Evolutionary conservation across 2,888 invertebrate species (phyloP).

Genomic region (Epinotia ramella): DNA sequence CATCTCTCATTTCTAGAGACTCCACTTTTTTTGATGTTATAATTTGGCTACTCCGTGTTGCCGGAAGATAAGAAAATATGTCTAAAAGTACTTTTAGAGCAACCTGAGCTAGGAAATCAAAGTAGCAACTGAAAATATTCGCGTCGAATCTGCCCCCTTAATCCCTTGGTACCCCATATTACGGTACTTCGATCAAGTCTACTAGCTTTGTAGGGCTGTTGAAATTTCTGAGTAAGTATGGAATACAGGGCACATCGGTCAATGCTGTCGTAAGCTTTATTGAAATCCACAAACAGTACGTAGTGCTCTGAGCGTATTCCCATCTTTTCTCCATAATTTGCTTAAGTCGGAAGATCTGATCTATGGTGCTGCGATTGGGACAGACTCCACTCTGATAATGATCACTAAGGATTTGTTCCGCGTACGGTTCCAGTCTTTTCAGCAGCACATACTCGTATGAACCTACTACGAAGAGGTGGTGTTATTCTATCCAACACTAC

Average conservation of each 20-base stretch:
- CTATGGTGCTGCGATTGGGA: background rate
- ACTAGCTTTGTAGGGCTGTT: background rate
- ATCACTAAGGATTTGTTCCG: background rate
- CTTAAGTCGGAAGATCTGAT: background rate
- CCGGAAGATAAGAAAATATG: too few relatives aligned
- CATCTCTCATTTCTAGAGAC: too few relatives aligned
- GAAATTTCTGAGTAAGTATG: background rate
- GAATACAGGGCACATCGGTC: constrained; percentile 5
- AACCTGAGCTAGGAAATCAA: too few relatives aligned
- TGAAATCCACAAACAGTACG: background rate
- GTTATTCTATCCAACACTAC: too few relatives aligned
- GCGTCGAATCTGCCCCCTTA: too few relatives aligned
- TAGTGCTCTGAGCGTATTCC: too few relatives aligned
- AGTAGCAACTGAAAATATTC: too few relatives aligned
- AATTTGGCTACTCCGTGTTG: too few relatives aligned
- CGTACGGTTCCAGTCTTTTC: background rate
- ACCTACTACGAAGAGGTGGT: background rate
- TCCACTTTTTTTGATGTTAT: too few relatives aligned
- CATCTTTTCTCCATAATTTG: too few relatives aligned
- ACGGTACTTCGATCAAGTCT: background rate
- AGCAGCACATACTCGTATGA: background rate
- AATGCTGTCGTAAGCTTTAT: constrained; percentile 7
- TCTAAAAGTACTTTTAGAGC: too few relatives aligned
- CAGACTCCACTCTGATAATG: background rate
- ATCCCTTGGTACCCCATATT: too few relatives aligned